Base-by-base conservation (phyloP, 2,797 vertebrate species). In the Lophius americanus region DNA sequence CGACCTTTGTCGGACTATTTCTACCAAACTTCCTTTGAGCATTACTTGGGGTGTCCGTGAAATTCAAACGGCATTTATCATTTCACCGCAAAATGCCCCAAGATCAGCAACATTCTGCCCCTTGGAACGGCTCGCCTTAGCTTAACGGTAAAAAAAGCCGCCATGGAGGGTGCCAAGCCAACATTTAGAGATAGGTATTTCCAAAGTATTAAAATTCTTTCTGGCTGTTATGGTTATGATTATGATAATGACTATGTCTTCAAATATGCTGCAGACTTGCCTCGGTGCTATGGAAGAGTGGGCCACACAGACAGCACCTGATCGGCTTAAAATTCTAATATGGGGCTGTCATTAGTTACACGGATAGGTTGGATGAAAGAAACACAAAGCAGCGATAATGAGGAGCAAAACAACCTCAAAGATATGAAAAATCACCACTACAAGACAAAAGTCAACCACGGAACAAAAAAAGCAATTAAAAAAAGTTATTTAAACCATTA, bases 61-160 rank as follows among this genome's bases (percentile, higher is more conserved):
- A 82, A 87, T 68, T 78, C 64, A 60, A 70, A 71, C 74, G 11
- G 75, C 72, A 85, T 87, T 85, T 57, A 86, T 89, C 72, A 88
- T 74, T 73, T 69, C 50, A 68, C 51, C 78, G 65, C 65, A 85
- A 88, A 93, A 91, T 86, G 85, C 72, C 82, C 78, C 38, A 53
- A 57, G 59, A 75, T 78, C 89, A 80, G 83, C 68, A 32, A 48
- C 9, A 36, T 3, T 9, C 12, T 41, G 39, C 54, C 69, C 60
- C 14, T 10, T 70, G 73, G 82, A 83, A 65, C 4, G 3, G 9
- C 50, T 55, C 5, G 3, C 64, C 32, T 53, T 32, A 39, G 35
- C 52, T 75, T 35, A 3, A 0, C 47, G n/a, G 61, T 47, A 59
- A 38, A 38, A 60, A 57, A 52, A 54, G 61, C 32, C 51, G 61